These are phyloP conservation scores for Gasterosteus aculeatus DNA, from an alignment of 2,113 vertebrate species.

Conservation along the genomic window DNA sequence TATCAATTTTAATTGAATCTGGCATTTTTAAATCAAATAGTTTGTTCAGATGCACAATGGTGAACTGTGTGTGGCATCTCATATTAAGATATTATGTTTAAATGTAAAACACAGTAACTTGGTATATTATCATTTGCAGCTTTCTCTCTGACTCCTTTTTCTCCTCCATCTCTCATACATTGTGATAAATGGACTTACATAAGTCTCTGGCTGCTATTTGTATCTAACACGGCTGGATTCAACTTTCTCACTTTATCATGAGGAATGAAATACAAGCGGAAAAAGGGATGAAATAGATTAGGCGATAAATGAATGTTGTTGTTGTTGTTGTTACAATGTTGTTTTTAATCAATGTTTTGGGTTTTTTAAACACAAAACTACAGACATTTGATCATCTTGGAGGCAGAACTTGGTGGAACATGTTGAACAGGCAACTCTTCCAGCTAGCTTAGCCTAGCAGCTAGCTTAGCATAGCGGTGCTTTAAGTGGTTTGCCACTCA, in stretches of 20 bases:
- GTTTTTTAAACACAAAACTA: no score
- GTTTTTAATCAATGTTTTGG: no score
- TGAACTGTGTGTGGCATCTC: not conserved
- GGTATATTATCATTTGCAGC: not conserved
- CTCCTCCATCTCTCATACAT: not conserved
- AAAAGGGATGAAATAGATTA: not conserved
- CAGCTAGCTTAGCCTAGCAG: no score
- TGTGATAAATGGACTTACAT: not conserved
- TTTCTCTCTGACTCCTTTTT: slow-evolving; percentile 1
- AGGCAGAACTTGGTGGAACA: no score
- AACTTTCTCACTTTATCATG: not conserved
- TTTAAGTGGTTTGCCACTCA: no score
- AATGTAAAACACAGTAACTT: not conserved
- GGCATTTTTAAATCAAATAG: not conserved
- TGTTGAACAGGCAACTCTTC: no score
- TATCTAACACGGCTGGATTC: not conserved
- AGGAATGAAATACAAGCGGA: not conserved
- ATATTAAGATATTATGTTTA: not conserved
- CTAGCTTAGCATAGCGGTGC: no score
- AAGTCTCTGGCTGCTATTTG: not conserved
- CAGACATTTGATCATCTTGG: no score
- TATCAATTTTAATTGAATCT: not conserved
- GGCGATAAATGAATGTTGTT: no score
- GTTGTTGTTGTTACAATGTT: no score
- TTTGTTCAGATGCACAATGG: not conserved